Conservation (phyloP, 1,140 invertebrate genomes). For the Bombus picipes region DNA sequence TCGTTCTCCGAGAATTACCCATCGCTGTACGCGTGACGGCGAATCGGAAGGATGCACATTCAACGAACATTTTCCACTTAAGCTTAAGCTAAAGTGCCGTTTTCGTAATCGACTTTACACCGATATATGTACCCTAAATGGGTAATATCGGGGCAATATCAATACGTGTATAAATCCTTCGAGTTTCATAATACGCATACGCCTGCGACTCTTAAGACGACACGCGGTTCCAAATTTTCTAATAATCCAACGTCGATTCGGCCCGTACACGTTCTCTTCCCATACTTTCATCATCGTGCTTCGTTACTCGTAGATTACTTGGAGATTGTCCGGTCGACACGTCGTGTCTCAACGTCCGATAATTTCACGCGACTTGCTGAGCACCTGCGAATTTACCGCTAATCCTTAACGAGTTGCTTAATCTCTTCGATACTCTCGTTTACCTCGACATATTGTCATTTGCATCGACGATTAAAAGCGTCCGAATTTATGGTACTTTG, state of each 20-base stretch:
- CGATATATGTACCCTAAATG: not conserved
- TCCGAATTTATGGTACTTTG: too few species aligned
- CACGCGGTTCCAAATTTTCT: not conserved
- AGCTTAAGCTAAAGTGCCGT: constrained; percentile 23
- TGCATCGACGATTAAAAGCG: too few species aligned
- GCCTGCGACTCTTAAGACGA: not conserved
- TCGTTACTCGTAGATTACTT: too few species aligned
- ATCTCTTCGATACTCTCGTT: too few species aligned
- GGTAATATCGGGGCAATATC: not conserved
- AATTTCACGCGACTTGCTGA: too few species aligned
- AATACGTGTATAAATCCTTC: constrained; percentile 8
- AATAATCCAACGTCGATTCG: not conserved
- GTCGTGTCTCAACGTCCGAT: too few species aligned
- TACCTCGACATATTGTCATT: too few species aligned
- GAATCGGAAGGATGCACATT: not conserved
- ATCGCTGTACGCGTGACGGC: not conserved
- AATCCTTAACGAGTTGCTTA: too few species aligned
- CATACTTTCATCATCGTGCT: too few species aligned
- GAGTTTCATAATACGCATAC: not conserved
- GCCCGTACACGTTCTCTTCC: too few species aligned
- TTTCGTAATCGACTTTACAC: constrained; percentile 10
- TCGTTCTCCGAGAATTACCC: not conserved
- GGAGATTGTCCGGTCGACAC: too few species aligned
- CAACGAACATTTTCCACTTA: constrained; percentile 34
- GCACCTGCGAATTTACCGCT: too few species aligned